phyloP scores from a whole-genome alignment of 1,140 invertebrate genomes.

The Dysdera silvatica region DNA sequence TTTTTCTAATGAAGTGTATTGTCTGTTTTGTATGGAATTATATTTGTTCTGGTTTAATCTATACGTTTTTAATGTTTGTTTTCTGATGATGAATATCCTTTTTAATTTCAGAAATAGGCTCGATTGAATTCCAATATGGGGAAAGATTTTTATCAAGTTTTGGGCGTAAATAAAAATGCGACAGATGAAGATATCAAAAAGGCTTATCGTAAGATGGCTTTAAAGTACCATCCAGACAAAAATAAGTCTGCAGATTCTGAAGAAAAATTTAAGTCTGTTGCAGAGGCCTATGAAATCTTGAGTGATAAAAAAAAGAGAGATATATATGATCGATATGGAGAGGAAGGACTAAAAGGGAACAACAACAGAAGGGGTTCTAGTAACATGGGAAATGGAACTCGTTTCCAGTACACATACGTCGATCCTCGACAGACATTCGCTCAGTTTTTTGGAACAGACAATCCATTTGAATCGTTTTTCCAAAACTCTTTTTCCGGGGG shows the following conservation, averaged over 20 bases:
- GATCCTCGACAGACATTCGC: conserved; percentile 88
- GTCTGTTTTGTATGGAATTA: no score
- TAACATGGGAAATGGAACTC: conserved; percentile 32
- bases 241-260: conserved; percentile 52
- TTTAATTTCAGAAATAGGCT: background rate
- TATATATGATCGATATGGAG: conserved; percentile 50
- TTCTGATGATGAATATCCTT: no score
- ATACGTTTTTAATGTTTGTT: no score
- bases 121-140: conserved; percentile 48
- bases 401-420: conserved; percentile 71
- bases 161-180: conserved; percentile 50
- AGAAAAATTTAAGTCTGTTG: conserved; percentile 52
- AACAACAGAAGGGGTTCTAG: conserved; percentile 31
- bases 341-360: conserved; percentile 49
- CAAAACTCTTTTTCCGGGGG: conserved; percentile 51
- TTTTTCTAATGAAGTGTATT: no score
- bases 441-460: conserved; percentile 83
- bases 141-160: conserved; percentile 53
- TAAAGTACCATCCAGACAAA: conserved; percentile 58
- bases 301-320: conserved; percentile 47
- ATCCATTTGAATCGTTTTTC: conserved; percentile 70
- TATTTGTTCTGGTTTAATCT: no score
- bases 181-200: conserved; percentile 92
- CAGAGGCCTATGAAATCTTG: conserved; percentile 52
- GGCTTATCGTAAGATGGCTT: conserved; percentile 83